A percentile compares a stretch with the other conserved stretches of the same genome.
phyloP scores from a whole-genome alignment of 2,888 invertebrate species.

The Eupithecia subumbrata region DNA sequence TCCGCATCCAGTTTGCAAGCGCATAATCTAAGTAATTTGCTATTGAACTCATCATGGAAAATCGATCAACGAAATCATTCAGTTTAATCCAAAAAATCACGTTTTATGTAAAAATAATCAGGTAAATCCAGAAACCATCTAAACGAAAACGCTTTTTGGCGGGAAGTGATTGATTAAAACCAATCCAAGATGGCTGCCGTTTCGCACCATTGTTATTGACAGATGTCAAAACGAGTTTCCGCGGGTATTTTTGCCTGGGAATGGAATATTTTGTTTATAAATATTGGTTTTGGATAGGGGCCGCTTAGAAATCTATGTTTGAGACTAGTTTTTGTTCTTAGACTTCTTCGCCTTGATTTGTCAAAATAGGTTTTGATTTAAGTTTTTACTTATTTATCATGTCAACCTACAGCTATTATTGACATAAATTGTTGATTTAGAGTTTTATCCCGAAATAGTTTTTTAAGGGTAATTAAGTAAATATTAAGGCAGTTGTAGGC shows the following conservation, averaged over 20 bases:
- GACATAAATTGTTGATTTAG: no score
- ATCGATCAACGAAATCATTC: background rate
- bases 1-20: no score
- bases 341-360: background rate
- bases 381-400: no score
- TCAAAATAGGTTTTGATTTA: background rate
- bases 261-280: conserved; percentile 6
- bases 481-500: no score
- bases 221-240: conserved; percentile 37
- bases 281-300: background rate
- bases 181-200: conserved; percentile 42
- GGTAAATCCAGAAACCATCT: conserved; percentile 3
- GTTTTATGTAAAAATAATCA: background rate
- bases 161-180: conserved; percentile 46
- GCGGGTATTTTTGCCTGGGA: conserved; percentile 23
- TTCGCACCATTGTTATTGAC: conserved; percentile 40
- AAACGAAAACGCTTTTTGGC: conserved; percentile 28
- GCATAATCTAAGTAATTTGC: background rate
- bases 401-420: no score
- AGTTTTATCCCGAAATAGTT: no score
- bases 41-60: background rate
- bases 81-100: background rate
- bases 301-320: background rate
- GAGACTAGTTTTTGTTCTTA: background rate
- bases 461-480: no score